Evolutionary conservation across 2,113 vertebrate genomes (phyloP), one percentile per base, ranked within the genome.

Genomic region (Rhynchomys soricoides): DNA sequence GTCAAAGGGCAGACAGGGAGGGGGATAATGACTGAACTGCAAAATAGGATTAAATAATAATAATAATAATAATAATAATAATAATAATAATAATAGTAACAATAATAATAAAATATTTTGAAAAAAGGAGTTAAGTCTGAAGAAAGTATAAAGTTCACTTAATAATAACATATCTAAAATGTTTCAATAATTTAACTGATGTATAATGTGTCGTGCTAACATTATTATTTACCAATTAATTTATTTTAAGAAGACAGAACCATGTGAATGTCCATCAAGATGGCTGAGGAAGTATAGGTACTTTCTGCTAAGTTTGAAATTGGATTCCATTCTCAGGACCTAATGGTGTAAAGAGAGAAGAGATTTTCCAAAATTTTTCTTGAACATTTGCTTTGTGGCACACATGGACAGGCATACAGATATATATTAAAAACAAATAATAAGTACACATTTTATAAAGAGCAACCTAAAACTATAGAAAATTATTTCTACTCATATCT

Each of bases 121-220:
- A 66, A 31, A 13, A 59, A 66, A 66, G 31, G 64, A 66, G 64
- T 64, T 12, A 82, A 88, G 74, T 71, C 7, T 34, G 37, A 86
- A 78, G 5, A 75, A 93, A 31, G 0, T 40, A 29, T 34, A 5
- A 43, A 4, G 3, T 96, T 75, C n/a, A 64, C 29, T 17, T 78
- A 83, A 74, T 66, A 8, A 86, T 75, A 87, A 52, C 57, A 8
- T 62, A 24, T 81, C 34, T n/a, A 3, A 29, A 15, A 64, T 50
- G 19, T 45, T 68, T 64, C 15, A 64, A 55, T 95, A 88, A 70
- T 91, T 93, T 83, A n/a, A 83, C 19, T 55, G 88, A 83, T n/a
- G 34, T 15, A 15, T 22, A 12, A 3, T 48, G 43, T 31, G 6
- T 17, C 45, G 50, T 31, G 8, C 6, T 48, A 77, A 31, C 6